phyloP scores from a whole-genome alignment of 2,797 vertebrate genomes.

The Ambastaia sidthimunki region DNA sequence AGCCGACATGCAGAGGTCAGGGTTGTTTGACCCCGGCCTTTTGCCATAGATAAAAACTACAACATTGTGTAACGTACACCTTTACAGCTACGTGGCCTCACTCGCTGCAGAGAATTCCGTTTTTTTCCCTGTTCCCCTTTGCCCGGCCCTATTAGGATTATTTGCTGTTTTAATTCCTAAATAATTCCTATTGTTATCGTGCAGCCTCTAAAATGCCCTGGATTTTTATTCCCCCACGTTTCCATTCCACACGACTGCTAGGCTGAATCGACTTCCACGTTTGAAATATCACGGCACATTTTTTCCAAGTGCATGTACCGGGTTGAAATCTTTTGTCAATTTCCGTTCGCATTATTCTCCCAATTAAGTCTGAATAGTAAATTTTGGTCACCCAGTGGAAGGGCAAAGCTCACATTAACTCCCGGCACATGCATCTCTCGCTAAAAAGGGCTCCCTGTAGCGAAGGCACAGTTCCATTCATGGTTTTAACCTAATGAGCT shows the following conservation, averaged over 20 bases:
- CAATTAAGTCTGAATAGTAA: slow-evolving; percentile 46
- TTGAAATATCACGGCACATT: slow-evolving; percentile 20
- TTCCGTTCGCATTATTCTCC: slow-evolving; percentile 28
- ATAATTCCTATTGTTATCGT: slow-evolving; percentile 21
- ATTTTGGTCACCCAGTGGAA: slow-evolving; percentile 51
- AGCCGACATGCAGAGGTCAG: slow-evolving; percentile 59
- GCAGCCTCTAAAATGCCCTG: neutral
- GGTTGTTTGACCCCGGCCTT: slow-evolving; percentile 67
- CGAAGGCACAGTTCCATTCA: slow-evolving; percentile 54
- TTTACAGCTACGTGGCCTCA: neutral
- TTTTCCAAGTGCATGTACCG: slow-evolving; percentile 5
- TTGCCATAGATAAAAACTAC: slow-evolving; percentile 49
- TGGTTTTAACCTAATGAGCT: slow-evolving; percentile 59
- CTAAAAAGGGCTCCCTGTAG: slow-evolving; percentile 53
- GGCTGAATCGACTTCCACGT: slow-evolving; percentile 11
- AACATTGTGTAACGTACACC: neutral
- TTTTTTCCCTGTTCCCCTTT: slow-evolving; percentile 1
- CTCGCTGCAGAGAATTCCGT: slow-evolving; percentile 21
- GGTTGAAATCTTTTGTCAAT: slow-evolving; percentile 19
- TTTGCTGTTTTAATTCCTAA: neutral
- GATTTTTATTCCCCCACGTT: slow-evolving; percentile 13
- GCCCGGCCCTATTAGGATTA: slow-evolving; percentile 15
- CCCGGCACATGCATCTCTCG: slow-evolving; percentile 35
- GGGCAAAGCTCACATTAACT: slow-evolving; percentile 54
- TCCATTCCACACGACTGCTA: neutral